A percentile compares a stretch with the other conserved stretches of the same genome.
Evolutionary conservation across 2,888 invertebrate genomes (phyloP).

Genomic region (Neoitamus cyanurus): DNA sequence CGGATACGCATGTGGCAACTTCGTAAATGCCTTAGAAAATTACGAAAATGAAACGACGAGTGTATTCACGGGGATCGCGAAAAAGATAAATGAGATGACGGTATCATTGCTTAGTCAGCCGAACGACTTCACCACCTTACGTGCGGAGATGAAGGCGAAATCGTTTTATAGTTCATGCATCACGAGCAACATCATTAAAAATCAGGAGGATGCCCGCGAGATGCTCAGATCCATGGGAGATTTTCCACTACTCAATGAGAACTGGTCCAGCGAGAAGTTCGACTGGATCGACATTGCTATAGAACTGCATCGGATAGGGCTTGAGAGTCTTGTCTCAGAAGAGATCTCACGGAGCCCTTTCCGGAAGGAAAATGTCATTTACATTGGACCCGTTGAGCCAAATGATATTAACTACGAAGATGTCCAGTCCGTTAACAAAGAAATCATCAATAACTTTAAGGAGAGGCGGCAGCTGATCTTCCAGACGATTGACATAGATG

Average conservation of each 20-base stretch:
- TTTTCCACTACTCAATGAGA: conserved; percentile 3
- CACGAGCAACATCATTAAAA: not conserved
- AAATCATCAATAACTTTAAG: not conserved
- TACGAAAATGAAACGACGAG: not conserved
- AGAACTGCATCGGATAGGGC: not conserved
- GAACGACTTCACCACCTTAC: not conserved
- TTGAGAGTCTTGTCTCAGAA: not conserved
- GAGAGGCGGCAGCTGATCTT: not conserved
- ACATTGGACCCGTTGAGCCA: not conserved
- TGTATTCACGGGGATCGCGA: not conserved
- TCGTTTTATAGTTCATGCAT: not conserved
- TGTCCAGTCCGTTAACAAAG: not conserved
- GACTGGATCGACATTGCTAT: not conserved
- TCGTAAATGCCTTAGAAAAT: not conserved
- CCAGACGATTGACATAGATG: not conserved
- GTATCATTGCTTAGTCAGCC: not conserved
- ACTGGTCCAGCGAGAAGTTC: not conserved
- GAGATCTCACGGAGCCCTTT: not conserved
- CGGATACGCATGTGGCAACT: conserved; percentile 16
- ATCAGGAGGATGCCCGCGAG: not conserved
- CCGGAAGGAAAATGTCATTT: not conserved
- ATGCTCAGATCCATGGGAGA: not conserved
- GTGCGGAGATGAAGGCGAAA: not conserved
- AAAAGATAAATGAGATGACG: not conserved
- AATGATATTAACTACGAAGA: not conserved